Evolutionary conservation across 2,113 vertebrate genomes (phyloP), one percentile per base, ranked within the genome.

Genomic region (Nibea coibor): DNA sequence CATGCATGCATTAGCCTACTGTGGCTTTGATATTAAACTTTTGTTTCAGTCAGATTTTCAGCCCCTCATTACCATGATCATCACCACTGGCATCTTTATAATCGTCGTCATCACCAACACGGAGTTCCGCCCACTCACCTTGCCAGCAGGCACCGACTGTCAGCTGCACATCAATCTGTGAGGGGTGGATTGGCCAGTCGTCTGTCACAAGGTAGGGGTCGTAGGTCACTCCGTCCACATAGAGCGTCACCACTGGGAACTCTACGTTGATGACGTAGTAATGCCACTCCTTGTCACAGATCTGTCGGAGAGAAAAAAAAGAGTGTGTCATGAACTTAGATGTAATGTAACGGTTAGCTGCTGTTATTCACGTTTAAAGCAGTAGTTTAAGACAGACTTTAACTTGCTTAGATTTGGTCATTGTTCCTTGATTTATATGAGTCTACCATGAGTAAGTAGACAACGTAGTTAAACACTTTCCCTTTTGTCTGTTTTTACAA

Each of bases 231-330:
- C 98, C 98, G 6, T 99, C 98, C 95, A 97, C 97, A 72, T 98
- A 99, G 24, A 99, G 93, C 0, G 96, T 97, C 73, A 99, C 98
- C 81, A 96, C 94, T 0, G 98, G 98, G 87, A 99, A 98, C 87
- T 98, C 98, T 71, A 99, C 96, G 0, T 97, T 99, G 87, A 99
- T 96, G 74, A 99, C 94, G 1, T 99, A 99, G 93, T 99, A 98
- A 92, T 99, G 98, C 98, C 98, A 99, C 86, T 99, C 98, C 92
- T 98, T 98, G 92, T 99, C 98, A 84, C 98, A 99, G 83, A 99
- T 99, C 98, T 99, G 94, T 35, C 12, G 67, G 57, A 54, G 17
- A 39, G 6, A 68, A 22, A 51, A 53, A 2, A 11, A 9, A 51
- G 2, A 56, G 19, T 8, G 0, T 7, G 17, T 50, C 22, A 57